Conservation (phyloP, 2,888 invertebrate species). For the Ectemnius cavifrons region DNA sequence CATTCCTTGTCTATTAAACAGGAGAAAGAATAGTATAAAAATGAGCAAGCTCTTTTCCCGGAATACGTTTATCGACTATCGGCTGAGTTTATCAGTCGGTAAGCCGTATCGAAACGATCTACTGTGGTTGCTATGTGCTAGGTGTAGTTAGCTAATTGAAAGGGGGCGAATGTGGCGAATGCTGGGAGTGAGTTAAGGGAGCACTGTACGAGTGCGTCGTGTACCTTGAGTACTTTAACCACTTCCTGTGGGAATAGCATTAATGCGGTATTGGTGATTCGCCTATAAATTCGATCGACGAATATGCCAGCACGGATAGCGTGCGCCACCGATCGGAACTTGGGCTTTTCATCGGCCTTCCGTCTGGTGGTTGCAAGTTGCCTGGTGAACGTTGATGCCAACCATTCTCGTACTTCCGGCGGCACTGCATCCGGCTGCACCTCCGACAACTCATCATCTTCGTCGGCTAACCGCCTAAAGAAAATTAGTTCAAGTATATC, state of each 20-base stretch:
- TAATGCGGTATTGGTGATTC: slow-evolving; percentile 87
- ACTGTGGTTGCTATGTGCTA: too few species aligned
- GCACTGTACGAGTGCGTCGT: too few species aligned
- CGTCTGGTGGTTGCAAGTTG: slow-evolving; percentile 89
- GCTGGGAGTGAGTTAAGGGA: too few species aligned
- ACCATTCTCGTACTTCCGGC: slow-evolving; percentile 97
- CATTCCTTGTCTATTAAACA: too few species aligned
- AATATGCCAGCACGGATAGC: slow-evolving; percentile 98
- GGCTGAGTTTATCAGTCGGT: too few species aligned
- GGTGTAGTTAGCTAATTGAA: too few species aligned
- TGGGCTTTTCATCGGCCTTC: slow-evolving; percentile 89
- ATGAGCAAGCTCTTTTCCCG: too few species aligned
- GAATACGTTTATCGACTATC: too few species aligned
- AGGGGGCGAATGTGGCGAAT: too few species aligned
- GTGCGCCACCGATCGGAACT: slow-evolving; percentile 96
- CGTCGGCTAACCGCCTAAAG: slow-evolving; percentile 88
- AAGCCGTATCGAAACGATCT: too few species aligned
- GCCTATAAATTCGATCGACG: slow-evolving; percentile 95
- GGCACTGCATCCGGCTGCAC: slow-evolving; percentile 98
- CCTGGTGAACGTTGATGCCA: slow-evolving; percentile 96
- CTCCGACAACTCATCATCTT: slow-evolving; percentile 97
- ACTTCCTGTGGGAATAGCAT: slow-evolving; percentile 94
- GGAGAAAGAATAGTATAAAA: too few species aligned
- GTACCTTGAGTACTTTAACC: slow-evolving; percentile 90
- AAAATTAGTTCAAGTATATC: slow-evolving; percentile 16